These are phyloP conservation scores for Pherbina coryleti DNA, from an alignment of 2,888 invertebrate species.

Conservation along the genomic window DNA sequence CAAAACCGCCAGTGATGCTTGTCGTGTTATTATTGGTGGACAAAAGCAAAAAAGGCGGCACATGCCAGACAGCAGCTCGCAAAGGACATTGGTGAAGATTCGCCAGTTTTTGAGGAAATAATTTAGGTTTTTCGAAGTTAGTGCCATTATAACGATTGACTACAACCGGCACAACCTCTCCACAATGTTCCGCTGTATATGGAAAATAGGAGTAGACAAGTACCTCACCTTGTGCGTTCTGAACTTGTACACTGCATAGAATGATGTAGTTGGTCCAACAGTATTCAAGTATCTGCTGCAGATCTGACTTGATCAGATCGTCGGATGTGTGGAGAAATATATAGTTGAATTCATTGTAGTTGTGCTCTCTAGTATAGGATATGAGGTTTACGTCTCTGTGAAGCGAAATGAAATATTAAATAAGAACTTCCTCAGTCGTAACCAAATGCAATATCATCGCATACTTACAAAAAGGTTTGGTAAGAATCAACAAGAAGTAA, in stretches of 20 bases:
- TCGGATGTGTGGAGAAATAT: constrained; percentile 56
- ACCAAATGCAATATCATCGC: neutral
- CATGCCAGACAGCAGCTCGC: constrained; percentile 42
- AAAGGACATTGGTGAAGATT: constrained; percentile 52
- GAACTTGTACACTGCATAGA: constrained; percentile 60
- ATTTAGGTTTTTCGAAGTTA: constrained; percentile 45
- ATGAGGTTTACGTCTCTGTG: constrained; percentile 54
- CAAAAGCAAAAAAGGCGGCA: constrained; percentile 35
- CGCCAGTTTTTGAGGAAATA: constrained; percentile 55
- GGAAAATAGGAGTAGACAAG: constrained; percentile 59
- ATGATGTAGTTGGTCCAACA: constrained; percentile 60
- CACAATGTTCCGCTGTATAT: constrained; percentile 49
- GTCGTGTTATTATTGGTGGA: neutral
- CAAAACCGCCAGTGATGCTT: neutral
- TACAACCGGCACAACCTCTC: constrained; percentile 39
- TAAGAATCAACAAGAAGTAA: constrained; percentile 47
- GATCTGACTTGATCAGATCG: constrained; percentile 47
- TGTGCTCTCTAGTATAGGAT: constrained; percentile 52
- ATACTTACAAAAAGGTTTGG: constrained; percentile 47
- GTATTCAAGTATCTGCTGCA: constrained; percentile 57
- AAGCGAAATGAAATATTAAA: neutral
- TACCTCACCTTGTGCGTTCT: constrained; percentile 53
- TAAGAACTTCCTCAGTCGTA: neutral
- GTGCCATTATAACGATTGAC: constrained; percentile 52
- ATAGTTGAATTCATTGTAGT: constrained; percentile 59